A percentile compares a stretch with the other conserved stretches of the same genome.
phyloP scores from a whole-genome alignment of 2,888 invertebrate species.

The Sphaerophoria rueppellii region DNA sequence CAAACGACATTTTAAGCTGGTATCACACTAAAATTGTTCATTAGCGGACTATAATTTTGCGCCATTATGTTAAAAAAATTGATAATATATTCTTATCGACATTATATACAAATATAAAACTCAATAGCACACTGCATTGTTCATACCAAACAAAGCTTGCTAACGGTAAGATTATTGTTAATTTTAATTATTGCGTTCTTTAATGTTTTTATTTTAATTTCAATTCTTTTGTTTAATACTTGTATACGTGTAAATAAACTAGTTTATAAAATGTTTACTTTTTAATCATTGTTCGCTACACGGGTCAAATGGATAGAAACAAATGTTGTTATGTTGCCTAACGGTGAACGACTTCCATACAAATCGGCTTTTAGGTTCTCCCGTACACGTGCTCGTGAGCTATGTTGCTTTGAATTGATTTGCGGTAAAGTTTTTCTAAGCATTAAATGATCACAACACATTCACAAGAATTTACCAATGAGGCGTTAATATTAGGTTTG shows the following conservation, averaged over 20 bases:
- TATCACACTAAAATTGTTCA: too few species aligned
- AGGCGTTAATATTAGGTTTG: too few species aligned
- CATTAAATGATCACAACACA: too few species aligned
- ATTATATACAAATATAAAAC: constrained; percentile 41
- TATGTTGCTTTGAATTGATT: too few species aligned
- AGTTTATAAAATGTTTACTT: constrained; percentile 43
- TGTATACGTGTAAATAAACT: constrained; percentile 18
- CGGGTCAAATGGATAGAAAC: not conserved
- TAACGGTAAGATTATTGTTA: constrained; percentile 51
- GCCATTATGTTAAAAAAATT: too few species aligned
- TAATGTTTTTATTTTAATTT: not conserved
- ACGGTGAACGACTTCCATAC: too few species aligned
- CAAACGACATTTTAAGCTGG: too few species aligned
- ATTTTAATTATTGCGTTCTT: constrained; percentile 63
- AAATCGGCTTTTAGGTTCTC: too few species aligned
- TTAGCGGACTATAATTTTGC: too few species aligned
- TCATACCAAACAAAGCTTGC: constrained; percentile 36
- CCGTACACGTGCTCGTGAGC: too few species aligned
- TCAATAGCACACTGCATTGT: constrained; percentile 35
- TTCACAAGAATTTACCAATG: too few species aligned
- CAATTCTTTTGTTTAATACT: constrained; percentile 29
- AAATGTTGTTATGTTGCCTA: not conserved
- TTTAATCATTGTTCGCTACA: constrained; percentile 13
- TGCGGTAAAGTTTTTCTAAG: too few species aligned
- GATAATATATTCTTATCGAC: constrained; percentile 23